Percentiles rank a stretch among this genome's conserved stretches.
phyloP scores from a whole-genome alignment of 1,140 invertebrate genomes.

The Drosophila subpulchrella region DNA sequence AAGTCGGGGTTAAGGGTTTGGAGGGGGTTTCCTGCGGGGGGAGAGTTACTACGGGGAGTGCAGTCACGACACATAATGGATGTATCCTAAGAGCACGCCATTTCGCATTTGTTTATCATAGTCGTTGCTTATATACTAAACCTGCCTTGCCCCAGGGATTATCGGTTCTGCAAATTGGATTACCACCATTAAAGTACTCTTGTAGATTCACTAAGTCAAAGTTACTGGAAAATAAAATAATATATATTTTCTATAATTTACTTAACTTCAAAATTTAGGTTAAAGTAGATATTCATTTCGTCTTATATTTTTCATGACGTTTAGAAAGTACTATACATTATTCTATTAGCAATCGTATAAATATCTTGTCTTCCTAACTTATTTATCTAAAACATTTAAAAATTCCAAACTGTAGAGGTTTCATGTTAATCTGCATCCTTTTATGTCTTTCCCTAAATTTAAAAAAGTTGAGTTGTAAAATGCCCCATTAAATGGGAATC shows the following conservation, averaged over 20 bases:
- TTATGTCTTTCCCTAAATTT: neutral
- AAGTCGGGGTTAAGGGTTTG: constrained; percentile 7
- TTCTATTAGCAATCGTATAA: no score
- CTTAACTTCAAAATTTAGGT: no score
- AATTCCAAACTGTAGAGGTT: neutral
- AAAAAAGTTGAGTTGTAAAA: neutral
- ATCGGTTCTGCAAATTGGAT: constrained; percentile 4
- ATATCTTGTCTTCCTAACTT: neutral
- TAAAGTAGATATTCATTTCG: no score
- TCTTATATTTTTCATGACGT: neutral
- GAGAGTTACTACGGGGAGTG: constrained; percentile 13
- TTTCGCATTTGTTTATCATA: constrained; percentile 57
- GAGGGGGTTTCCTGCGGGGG: neutral
- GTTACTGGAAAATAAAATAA: neutral
- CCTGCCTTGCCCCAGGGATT: neutral
- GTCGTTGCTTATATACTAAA: constrained; percentile 16
- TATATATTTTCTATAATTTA: neutral
- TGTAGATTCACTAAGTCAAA: neutral
- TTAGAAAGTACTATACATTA: no score
- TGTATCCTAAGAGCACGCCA: constrained; percentile 52
- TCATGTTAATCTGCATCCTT: neutral
- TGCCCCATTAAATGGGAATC: constrained; percentile 5
- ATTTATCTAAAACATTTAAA: neutral
- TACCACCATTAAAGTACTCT: neutral
- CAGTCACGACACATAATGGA: constrained; percentile 55